Evolutionary conservation across 2,888 invertebrate species (phyloP).

Genomic region (Xestia xanthographa): DNA sequence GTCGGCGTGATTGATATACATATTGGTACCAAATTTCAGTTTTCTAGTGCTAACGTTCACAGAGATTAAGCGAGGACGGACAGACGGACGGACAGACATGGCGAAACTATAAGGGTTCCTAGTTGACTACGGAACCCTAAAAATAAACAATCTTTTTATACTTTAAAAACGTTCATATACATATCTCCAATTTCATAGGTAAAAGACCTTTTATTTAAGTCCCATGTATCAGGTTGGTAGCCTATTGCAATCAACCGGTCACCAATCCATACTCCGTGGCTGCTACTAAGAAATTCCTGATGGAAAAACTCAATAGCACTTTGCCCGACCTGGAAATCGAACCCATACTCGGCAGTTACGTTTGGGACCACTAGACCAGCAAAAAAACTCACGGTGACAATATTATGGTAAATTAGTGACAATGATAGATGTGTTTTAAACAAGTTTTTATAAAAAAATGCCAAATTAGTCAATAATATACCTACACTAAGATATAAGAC

Average conservation of each 20-base stretch:
- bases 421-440: background rate
- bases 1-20: too few species aligned
- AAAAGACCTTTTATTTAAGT: too few species aligned
- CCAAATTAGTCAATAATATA: background rate
- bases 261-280: background rate
- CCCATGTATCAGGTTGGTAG: too few species aligned
- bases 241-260: background rate
- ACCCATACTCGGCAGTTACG: background rate
- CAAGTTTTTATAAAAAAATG: background rate
- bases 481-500: background rate
- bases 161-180: too few species aligned
- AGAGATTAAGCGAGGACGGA: too few species aligned
- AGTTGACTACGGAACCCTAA: too few species aligned
- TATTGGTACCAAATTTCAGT: too few species aligned
- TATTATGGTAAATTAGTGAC: background rate
- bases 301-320: background rate
- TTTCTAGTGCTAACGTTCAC: too few species aligned
- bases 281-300: background rate
- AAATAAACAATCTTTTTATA: too few species aligned
- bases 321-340: background rate
- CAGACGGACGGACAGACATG: too few species aligned
- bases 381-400: background rate
- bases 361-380: background rate
- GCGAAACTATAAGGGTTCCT: too few species aligned
- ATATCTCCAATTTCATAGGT: too few species aligned